These are phyloP conservation scores for Lepidocyrtinus sp. DNA, from an alignment of 2,888 invertebrate genomes.

Conservation along the genomic window DNA sequence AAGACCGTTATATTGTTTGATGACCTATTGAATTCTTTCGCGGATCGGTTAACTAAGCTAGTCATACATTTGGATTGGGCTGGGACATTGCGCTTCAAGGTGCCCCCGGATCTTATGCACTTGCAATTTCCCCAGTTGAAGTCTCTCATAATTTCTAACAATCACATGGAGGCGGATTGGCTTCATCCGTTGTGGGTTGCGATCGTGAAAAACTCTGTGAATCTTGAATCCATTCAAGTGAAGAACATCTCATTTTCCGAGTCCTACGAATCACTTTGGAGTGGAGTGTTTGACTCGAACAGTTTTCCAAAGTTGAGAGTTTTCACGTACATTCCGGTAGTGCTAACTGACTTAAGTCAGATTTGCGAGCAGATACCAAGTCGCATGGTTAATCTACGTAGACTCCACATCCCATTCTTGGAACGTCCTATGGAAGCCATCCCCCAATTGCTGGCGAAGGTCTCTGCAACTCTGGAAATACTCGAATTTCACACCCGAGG, in stretches of 20 bases:
- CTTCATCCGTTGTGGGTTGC: slow-evolving; percentile 16
- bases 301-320: neutral
- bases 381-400: too few relatives aligned
- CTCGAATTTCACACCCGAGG: slow-evolving; percentile 30
- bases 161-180: neutral
- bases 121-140: neutral
- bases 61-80: slow-evolving; percentile 16
- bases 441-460: slow-evolving; percentile 12
- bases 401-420: too few relatives aligned
- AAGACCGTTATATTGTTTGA: neutral
- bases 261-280: neutral
- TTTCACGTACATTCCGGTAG: slow-evolving; percentile 21
- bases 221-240: neutral
- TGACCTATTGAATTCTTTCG: neutral
- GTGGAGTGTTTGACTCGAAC: neutral
- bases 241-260: too few relatives aligned
- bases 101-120: neutral
- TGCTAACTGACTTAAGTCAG: too few relatives aligned
- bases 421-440: too few relatives aligned
- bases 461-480: slow-evolving; percentile 15
- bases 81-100: neutral
- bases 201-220: slow-evolving; percentile 8
- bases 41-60: neutral
- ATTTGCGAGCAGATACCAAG: too few relatives aligned
- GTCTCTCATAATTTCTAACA: neutral